Evolutionary conservation across 2,797 vertebrate species (phyloP).

Genomic region (Spinus pinus): DNA sequence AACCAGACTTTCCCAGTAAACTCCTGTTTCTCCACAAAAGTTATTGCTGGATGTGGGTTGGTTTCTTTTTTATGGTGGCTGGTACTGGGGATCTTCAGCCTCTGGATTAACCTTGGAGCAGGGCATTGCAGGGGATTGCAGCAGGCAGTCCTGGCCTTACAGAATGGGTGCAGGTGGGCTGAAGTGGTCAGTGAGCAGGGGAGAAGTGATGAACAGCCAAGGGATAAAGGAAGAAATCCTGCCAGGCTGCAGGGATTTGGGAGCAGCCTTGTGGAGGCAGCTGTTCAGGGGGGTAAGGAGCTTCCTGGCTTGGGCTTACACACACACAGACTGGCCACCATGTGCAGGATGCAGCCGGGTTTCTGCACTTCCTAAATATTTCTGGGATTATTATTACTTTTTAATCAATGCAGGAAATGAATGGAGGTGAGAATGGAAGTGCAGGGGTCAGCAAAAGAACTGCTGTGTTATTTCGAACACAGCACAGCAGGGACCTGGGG

Average conservation of each 20-base stretch:
- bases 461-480: not conserved
- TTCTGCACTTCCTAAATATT: not conserved
- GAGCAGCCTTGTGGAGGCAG: not conserved
- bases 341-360: fast-evolving
- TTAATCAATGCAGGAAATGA: not conserved
- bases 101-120: not conserved
- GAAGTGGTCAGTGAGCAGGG: fast-evolving
- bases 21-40: not conserved
- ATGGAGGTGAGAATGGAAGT: not conserved
- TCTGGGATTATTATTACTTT: not conserved
- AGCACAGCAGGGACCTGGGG: not conserved
- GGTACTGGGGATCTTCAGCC: not conserved
- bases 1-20: not conserved
- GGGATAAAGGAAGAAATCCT: not conserved
- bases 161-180: not conserved
- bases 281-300: not conserved
- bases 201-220: not conserved
- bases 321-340: not conserved
- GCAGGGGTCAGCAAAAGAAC: not conserved
- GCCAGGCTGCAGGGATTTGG: not conserved
- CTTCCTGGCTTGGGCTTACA: not conserved
- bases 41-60: not conserved
- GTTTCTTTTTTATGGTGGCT: not conserved
- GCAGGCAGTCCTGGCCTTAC: not conserved
- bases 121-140: not conserved